Evolutionary conservation across 1,140 invertebrate genomes (phyloP).

Genomic region (Apis mellifera): DNA sequence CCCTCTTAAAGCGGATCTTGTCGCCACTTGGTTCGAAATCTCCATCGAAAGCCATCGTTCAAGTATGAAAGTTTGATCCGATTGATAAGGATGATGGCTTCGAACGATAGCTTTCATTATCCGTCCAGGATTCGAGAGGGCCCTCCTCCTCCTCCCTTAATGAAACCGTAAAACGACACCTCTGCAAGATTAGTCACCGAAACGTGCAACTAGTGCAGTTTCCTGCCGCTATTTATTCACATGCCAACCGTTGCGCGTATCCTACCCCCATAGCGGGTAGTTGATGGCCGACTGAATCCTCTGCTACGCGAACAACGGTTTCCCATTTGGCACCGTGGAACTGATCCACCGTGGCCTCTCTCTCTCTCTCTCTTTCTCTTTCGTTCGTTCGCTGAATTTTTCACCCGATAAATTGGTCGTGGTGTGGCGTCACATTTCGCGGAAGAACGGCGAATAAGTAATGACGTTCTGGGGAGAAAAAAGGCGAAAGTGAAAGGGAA

Average conservation of each 20-base stretch:
- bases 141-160: constrained; percentile 2
- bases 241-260: constrained; percentile 53
- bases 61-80: neutral
- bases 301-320: constrained; percentile 71
- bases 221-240: constrained; percentile 64
- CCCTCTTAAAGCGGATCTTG: neutral
- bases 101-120: constrained; percentile 38
- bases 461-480: constrained; percentile 28
- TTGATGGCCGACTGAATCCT: constrained; percentile 54
- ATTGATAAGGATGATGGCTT: too few species aligned
- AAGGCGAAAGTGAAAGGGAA: neutral
- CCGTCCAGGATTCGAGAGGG: neutral
- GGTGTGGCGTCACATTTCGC: constrained; percentile 34
- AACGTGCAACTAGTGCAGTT: constrained; percentile 6
- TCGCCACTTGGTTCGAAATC: neutral
- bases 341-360: constrained; percentile 39
- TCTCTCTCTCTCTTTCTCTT: constrained; percentile 17
- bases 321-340: constrained; percentile 72
- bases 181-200: constrained; percentile 26
- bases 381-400: constrained; percentile 63
- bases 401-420: constrained; percentile 71
- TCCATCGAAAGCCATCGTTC: neutral
- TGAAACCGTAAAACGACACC: constrained; percentile 38
- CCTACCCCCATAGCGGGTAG: constrained; percentile 62
- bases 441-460: constrained; percentile 53